A percentile compares a stretch with the other conserved stretches of the same genome.
Evolutionary conservation across 2,888 invertebrate genomes (phyloP).

Genomic region (Agonum fuliginosum): DNA sequence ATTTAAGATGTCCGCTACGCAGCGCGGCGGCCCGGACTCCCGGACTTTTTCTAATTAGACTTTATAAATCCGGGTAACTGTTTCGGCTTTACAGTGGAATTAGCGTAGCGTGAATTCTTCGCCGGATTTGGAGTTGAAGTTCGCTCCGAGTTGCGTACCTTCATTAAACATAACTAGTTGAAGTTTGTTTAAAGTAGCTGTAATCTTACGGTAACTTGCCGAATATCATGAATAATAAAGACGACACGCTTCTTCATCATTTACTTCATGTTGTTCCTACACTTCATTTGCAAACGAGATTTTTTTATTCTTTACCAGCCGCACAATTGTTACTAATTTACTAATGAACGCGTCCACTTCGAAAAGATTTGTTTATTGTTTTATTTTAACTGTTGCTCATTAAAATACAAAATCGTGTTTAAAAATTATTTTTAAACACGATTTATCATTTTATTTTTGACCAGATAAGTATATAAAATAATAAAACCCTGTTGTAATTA

Average conservation of each 20-base stretch:
- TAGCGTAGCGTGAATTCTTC: conserved; percentile 50
- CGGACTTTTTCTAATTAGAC: conserved; percentile 51
- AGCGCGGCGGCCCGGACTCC: not conserved
- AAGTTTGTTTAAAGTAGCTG: conserved; percentile 53
- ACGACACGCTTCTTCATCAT: conserved; percentile 49
- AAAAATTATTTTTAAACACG: no score
- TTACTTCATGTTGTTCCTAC: conserved; percentile 35
- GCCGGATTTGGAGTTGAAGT: conserved; percentile 23
- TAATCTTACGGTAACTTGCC: conserved; percentile 51
- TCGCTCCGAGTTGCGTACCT: conserved; percentile 21
- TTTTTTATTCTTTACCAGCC: conserved; percentile 5
- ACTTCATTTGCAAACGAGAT: conserved; percentile 24
- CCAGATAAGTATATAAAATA: no score
- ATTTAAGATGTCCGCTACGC: conserved; percentile 25
- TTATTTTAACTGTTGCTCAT: not conserved
- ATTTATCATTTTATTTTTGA: no score
- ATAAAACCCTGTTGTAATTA: no score
- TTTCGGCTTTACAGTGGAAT: conserved; percentile 27
- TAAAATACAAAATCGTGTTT: not conserved
- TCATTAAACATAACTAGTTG: conserved; percentile 58
- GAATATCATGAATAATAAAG: conserved; percentile 57
- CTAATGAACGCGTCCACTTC: conserved; percentile 14
- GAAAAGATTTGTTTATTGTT: no score
- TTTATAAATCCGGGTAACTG: conserved; percentile 40
- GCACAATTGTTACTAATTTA: not conserved